Base-by-base conservation (phyloP, 2,888 invertebrate genomes). In the Meiosimyza decipiens region DNA sequence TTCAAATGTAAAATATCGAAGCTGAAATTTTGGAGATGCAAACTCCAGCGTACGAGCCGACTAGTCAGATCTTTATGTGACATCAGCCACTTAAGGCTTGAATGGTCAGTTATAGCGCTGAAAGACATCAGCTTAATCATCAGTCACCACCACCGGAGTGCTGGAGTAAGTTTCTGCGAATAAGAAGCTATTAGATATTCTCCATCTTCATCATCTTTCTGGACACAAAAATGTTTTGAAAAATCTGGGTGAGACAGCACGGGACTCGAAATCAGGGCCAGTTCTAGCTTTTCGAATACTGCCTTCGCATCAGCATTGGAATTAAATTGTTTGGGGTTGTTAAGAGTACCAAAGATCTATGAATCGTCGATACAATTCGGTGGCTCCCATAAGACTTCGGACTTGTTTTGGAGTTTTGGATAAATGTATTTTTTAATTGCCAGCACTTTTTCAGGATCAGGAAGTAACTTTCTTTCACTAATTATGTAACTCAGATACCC, bases 81-180 rank as follows among this genome's bases (percentile, higher is more conserved):
- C 71, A 71, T 65, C 15, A 71, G 40, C 66, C 71, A 71, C 33
- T 71, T 71, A 15, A 71, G 40, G 6, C 71, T 71, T 2, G 65
- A 57, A 15, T 71, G 71, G 51, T 71, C 71, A 9, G 71, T 71
- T n/a, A 71, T 71, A 2, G 59, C 51, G 6, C 50, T 47, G n/a
- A 71, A 71, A 28, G 57, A 18, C 64, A 69, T 63, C 15, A 73
- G 18, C 6, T 64, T 33, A 2, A 16, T 55, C 1, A 71, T 33
- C 1, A n/a, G 71, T 63, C 28, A 15, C 15, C 1, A 51, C 65
- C 6, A 51, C 52, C 4, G 52, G 52, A 72, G 72, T 2, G 70
- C 49, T 1, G 33, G n/a, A 15, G 73, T 76, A 2, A 76, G 49
- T 40, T 75, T 83, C 80, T n/a, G 80, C 6, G 59, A 59, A 76